Conservation (phyloP, 2,797 vertebrate species). For the Liasis olivaceus region DNA sequence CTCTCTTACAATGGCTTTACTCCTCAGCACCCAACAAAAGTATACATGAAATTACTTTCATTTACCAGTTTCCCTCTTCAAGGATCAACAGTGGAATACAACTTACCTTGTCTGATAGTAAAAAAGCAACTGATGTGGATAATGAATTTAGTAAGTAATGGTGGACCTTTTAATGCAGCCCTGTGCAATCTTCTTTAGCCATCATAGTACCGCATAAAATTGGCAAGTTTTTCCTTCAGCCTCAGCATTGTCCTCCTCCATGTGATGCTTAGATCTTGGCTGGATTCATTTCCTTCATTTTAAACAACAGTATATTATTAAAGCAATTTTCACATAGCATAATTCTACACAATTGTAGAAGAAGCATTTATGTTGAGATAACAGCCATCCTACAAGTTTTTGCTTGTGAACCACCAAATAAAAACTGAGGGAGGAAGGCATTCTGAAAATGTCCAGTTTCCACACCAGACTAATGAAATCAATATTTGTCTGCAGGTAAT, state of each 20-base stretch:
- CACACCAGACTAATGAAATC: background rate
- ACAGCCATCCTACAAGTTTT: background rate
- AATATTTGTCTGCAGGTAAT: background rate
- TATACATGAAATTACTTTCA: background rate
- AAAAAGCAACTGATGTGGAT: background rate
- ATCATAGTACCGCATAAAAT: background rate
- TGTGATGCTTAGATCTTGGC: background rate
- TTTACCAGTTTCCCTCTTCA: background rate
- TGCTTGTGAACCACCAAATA: background rate
- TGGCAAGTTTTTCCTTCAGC: background rate
- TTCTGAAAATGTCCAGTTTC: background rate
- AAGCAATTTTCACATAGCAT: background rate
- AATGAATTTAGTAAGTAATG: background rate
- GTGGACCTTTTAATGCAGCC: background rate
- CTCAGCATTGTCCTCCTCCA: background rate
- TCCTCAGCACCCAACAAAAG: background rate
- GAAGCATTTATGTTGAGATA: background rate
- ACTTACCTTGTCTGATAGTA: background rate
- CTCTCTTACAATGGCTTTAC: background rate
- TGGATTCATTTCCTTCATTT: background rate
- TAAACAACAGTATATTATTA: background rate
- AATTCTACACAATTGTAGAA: background rate
- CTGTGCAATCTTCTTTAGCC: background rate
- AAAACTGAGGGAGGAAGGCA: background rate
- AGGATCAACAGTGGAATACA: background rate